A percentile compares a stretch with the other conserved stretches of the same genome.
Evolutionary conservation across 2,797 vertebrate genomes (phyloP).

Genomic region (Cyclopterus lumpus): DNA sequence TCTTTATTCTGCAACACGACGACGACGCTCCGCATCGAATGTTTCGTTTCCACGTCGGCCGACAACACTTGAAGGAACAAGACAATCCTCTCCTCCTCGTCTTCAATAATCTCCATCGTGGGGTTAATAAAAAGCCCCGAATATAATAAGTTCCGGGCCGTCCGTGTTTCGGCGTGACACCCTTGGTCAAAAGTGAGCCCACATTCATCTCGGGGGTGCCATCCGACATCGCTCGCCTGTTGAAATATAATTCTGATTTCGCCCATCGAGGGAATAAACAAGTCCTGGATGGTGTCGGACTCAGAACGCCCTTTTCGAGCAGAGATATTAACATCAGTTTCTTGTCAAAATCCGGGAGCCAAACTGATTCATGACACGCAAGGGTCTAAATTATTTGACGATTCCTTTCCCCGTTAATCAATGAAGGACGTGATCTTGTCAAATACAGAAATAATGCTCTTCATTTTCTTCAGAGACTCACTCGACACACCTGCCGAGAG

Average conservation of each 20-base stretch:
- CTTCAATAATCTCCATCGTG: constrained; percentile 37
- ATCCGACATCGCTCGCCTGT: constrained; percentile 25
- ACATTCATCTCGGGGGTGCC: constrained; percentile 7
- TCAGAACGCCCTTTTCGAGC: constrained; percentile 24
- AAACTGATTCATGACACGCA: neutral
- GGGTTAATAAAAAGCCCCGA: constrained; percentile 18
- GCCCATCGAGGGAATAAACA: constrained; percentile 22
- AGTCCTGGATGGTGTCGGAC: constrained; percentile 41
- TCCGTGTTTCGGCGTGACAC: constrained; percentile 36
- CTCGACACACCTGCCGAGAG: constrained; percentile 23
- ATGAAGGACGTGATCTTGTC: constrained; percentile 29
- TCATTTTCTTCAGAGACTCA: constrained; percentile 19
- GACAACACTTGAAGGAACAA: constrained; percentile 17
- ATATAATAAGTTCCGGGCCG: constrained; percentile 30
- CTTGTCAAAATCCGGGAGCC: constrained; percentile 24
- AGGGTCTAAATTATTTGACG: neutral
- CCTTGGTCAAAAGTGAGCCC: constrained; percentile 15
- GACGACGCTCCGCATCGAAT: constrained; percentile 3
- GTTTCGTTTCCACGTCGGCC: constrained; percentile 26
- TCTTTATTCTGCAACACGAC: constrained; percentile 18
- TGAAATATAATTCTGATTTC: constrained; percentile 47
- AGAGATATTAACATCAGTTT: constrained; percentile 19
- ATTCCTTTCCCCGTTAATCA: constrained; percentile 2
- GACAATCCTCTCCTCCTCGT: constrained; percentile 32
- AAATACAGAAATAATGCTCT: constrained; percentile 13